Evolutionary conservation across 2,888 invertebrate species (phyloP).

Genomic region (Melanchra persicariae): DNA sequence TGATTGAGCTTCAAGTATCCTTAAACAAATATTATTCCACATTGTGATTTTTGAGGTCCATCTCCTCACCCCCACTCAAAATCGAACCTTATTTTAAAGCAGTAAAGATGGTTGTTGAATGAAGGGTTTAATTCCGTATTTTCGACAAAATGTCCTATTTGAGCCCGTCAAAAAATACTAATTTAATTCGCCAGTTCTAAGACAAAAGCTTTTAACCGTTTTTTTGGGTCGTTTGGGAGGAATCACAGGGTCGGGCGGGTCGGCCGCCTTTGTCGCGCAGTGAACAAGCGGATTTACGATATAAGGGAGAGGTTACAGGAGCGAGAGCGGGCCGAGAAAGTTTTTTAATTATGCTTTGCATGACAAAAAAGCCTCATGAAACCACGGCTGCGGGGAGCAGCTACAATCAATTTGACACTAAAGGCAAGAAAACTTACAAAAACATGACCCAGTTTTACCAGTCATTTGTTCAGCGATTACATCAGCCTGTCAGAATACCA

Average conservation of each 20-base stretch:
- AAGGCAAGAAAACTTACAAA: background rate
- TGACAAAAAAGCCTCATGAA: too few species aligned
- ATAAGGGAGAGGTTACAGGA: conserved; percentile 3
- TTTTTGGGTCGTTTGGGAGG: conserved; percentile 51
- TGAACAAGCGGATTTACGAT: conserved; percentile 41
- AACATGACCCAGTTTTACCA: background rate
- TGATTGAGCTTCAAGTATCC: conserved; percentile 63
- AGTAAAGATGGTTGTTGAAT: conserved; percentile 16
- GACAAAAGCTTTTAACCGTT: conserved; percentile 62
- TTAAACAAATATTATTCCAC: conserved; percentile 63
- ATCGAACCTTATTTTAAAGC: conserved; percentile 4
- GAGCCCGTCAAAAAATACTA: conserved; percentile 64
- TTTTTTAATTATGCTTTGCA: too few species aligned
- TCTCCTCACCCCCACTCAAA: background rate
- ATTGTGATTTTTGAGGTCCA: conserved; percentile 51
- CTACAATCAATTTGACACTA: background rate
- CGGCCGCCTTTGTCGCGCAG: conserved; percentile 47
- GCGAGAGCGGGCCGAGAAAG: background rate
- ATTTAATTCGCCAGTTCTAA: conserved; percentile 62
- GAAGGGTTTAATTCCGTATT: conserved; percentile 7
- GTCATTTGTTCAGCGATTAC: background rate
- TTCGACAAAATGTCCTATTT: conserved; percentile 40
- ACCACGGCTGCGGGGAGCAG: too few species aligned
- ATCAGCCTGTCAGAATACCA: background rate
- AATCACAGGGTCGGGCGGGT: conserved; percentile 34